Percentiles rank a stretch among this genome's conserved stretches.
These are phyloP conservation scores for Drosophila nigromelanica DNA, from an alignment of 1,140 invertebrate species.

Conservation along the genomic window DNA sequence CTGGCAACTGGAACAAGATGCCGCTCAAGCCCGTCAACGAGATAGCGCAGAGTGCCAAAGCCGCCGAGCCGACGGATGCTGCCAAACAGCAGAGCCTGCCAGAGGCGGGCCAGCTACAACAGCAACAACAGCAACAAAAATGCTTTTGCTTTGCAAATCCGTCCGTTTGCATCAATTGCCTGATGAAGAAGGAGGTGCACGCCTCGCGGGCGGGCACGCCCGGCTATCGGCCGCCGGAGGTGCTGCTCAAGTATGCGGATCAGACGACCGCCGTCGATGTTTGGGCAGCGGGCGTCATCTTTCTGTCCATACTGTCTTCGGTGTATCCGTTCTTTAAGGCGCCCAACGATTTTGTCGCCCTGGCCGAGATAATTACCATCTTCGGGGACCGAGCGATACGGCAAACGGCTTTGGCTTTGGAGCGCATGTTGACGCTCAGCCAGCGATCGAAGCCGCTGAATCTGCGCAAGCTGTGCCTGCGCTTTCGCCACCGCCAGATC, in stretches of 20 bases:
- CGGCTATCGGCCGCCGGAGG: constrained; percentile 94
- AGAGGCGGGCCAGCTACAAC: background rate
- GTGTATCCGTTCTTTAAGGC: constrained; percentile 94
- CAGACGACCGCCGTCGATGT: constrained; percentile 94
- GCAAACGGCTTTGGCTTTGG: constrained; percentile 88
- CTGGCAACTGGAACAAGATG: constrained; percentile 55
- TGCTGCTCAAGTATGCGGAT: constrained; percentile 89
- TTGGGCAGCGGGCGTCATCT: constrained; percentile 95
- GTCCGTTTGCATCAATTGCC: constrained; percentile 87
- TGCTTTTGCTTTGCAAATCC: constrained; percentile 88
- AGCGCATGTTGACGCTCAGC: constrained; percentile 86
- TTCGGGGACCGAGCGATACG: constrained; percentile 90
- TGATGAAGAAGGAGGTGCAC: constrained; percentile 85
- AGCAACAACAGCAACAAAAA: constrained; percentile 46
- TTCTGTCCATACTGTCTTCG: constrained; percentile 91
- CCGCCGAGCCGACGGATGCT: background rate
- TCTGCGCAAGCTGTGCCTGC: constrained; percentile 85
- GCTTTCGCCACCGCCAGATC: constrained; percentile 79
- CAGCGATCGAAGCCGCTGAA: constrained; percentile 85
- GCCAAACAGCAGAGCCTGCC: constrained; percentile 7
- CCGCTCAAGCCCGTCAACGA: constrained; percentile 80
- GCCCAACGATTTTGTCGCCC: constrained; percentile 90
- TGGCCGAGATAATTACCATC: constrained; percentile 93
- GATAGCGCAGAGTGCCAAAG: constrained; percentile 44
- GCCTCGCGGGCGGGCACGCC: constrained; percentile 95